Conservation (phyloP, 2,888 invertebrate species). For the Campoletis raptor region DNA sequence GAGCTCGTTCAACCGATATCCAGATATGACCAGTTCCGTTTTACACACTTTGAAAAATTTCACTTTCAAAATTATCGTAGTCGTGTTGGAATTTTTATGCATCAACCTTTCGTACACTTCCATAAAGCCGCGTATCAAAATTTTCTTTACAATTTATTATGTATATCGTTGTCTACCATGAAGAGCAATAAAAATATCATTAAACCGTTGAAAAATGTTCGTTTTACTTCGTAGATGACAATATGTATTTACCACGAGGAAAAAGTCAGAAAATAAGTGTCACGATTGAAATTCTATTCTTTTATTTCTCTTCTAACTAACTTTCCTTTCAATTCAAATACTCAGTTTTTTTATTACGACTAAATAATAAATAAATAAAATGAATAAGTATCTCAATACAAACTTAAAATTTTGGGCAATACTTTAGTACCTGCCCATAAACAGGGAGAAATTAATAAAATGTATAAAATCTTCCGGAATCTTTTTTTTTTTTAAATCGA, state of each 20-base stretch:
- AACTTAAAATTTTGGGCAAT: too few species aligned
- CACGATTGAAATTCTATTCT: background rate
- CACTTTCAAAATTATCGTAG: background rate
- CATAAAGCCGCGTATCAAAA: background rate
- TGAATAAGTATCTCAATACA: background rate
- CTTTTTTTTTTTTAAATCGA: background rate
- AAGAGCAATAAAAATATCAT: background rate
- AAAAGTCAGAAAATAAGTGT: background rate
- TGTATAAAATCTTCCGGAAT: background rate
- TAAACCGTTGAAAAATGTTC: background rate
- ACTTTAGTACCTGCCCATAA: background rate
- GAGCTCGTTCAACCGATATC: conserved; percentile 74
- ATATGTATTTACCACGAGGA: background rate
- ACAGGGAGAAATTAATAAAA: background rate
- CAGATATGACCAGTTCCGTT: conserved; percentile 68
- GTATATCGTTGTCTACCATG: background rate
- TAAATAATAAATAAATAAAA: background rate
- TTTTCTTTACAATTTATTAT: background rate
- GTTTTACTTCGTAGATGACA: background rate
- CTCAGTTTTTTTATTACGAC: background rate
- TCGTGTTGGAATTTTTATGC: background rate
- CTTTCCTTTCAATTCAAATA: background rate
- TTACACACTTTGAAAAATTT: background rate
- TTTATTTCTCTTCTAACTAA: background rate
- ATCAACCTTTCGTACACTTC: background rate